Conservation (phyloP, 2,888 invertebrate species). For the Lissonota sp. region DNA sequence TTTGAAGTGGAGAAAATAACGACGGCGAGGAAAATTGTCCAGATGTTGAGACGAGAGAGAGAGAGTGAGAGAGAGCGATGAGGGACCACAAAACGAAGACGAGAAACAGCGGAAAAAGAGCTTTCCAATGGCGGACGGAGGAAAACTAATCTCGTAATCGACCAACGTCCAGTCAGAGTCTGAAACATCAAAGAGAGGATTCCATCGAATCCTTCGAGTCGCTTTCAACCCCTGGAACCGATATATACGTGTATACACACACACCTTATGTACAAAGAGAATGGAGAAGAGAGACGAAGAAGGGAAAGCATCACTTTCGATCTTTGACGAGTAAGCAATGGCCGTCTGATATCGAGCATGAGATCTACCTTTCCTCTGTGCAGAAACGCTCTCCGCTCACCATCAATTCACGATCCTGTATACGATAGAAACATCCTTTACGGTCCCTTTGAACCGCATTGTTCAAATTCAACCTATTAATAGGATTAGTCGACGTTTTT, state of each 20-base stretch:
- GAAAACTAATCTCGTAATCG: slow-evolving; percentile 79
- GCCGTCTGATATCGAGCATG: slow-evolving; percentile 52
- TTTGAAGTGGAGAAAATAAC: slow-evolving; percentile 26
- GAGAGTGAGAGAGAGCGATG: slow-evolving; percentile 20
- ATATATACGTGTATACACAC: slow-evolving; percentile 13
- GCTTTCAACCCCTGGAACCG: neutral
- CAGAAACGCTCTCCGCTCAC: no score
- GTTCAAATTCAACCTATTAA: no score
- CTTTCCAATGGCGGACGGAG: slow-evolving; percentile 51
- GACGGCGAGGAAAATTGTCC: slow-evolving; percentile 21
- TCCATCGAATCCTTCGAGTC: slow-evolving; percentile 43
- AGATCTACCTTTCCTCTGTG: neutral
- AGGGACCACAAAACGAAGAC: neutral
- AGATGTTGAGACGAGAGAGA: neutral
- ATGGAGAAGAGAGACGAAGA: neutral
- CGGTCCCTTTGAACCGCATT: no score
- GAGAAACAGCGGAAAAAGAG: slow-evolving; percentile 18
- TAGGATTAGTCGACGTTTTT: no score
- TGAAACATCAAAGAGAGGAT: slow-evolving; percentile 59
- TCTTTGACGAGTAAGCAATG: slow-evolving; percentile 71
- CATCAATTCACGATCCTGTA: no score
- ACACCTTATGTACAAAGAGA: neutral
- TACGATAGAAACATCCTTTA: no score
- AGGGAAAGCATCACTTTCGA: slow-evolving; percentile 61
- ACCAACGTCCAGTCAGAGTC: slow-evolving; percentile 70